Evolutionary conservation across 2,113 vertebrate species (phyloP).

Genomic region (Ceuthmochares aereus): DNA sequence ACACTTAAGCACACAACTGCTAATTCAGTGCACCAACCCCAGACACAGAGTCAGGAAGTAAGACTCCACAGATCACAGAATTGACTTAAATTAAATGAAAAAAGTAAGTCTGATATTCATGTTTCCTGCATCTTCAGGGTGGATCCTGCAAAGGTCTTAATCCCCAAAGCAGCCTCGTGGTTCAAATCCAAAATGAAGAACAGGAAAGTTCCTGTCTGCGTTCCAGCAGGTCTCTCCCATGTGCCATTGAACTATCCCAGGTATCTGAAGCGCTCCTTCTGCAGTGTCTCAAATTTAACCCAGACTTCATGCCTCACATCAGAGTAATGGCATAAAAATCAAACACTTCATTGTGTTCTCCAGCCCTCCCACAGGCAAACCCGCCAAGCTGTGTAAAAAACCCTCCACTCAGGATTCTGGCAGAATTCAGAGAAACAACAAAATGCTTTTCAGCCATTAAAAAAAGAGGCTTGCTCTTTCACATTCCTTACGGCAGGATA

Average conservation of each 20-base stretch:
- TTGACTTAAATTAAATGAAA: background rate
- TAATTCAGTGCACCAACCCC: background rate
- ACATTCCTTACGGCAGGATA: background rate
- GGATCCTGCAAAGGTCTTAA: background rate
- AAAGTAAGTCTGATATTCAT: background rate
- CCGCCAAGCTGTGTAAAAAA: background rate
- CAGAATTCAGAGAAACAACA: background rate
- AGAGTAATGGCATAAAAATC: slow-evolving; percentile 26
- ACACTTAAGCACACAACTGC: background rate
- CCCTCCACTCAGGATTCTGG: background rate
- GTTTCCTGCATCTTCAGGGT: background rate
- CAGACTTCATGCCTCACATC: background rate
- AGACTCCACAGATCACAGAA: slow-evolving; percentile 4
- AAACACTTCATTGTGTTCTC: background rate
- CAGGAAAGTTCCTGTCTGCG: background rate
- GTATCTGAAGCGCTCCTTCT: background rate
- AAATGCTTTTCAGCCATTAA: background rate
- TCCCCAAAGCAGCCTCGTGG: background rate
- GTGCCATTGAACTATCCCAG: background rate
- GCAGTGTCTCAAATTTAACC: background rate
- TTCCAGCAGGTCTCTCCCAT: background rate
- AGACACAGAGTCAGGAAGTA: background rate
- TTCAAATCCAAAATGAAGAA: background rate
- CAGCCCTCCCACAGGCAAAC: slow-evolving; percentile 1
- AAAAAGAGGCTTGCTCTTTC: background rate